Evolutionary conservation across 2,797 vertebrate species (phyloP).

Genomic region (Oreochromis grahami): DNA sequence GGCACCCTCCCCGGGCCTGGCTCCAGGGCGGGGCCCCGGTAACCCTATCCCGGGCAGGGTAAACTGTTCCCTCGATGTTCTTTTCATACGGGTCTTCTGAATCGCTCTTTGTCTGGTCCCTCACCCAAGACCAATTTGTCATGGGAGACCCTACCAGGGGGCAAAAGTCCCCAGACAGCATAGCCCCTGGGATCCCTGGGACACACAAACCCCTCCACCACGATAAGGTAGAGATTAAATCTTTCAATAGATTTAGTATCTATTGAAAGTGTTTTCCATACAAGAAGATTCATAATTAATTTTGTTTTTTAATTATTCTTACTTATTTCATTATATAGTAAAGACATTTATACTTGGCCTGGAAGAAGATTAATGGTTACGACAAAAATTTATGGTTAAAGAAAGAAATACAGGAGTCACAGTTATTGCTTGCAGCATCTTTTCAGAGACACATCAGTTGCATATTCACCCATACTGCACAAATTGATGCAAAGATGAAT

Average conservation of each 20-base stretch:
- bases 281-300: not conserved
- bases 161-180: no score
- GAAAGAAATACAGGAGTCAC: not conserved
- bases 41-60: no score
- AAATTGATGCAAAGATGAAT: not conserved
- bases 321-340: not conserved
- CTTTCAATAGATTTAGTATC: not conserved
- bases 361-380: not conserved
- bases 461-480: not conserved
- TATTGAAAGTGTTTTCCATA: accelerated
- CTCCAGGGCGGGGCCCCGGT: no score
- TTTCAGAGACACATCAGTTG: not conserved
- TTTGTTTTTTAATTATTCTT: not conserved
- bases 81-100: no score
- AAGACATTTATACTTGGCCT: not conserved
- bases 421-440: not conserved
- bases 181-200: no score
- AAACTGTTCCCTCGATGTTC: no score
- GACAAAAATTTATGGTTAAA: accelerated
- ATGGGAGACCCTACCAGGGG: no score
- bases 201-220: no score
- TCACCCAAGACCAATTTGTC: no score
- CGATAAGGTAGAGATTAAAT: no score
- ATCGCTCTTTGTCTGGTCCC: no score
- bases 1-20: no score